A percentile compares a stretch with the other conserved stretches of the same genome.
Conservation (phyloP, 2,888 invertebrate species). For the Eucriotettix oculatus region DNA sequence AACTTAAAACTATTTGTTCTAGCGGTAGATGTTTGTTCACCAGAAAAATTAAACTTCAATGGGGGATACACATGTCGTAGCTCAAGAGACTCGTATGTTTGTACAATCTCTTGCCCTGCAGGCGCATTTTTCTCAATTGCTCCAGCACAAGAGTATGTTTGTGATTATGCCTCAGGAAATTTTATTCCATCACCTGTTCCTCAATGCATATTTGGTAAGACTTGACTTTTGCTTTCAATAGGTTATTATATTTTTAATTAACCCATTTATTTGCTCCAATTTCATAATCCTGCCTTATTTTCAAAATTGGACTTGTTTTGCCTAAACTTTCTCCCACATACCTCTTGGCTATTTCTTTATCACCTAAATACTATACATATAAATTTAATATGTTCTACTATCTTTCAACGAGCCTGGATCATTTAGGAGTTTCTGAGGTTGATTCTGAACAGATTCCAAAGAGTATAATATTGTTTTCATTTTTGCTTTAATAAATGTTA, state of each 20-base stretch:
- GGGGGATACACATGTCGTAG: constrained; percentile 59
- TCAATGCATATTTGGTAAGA: constrained; percentile 46
- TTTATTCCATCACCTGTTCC: constrained; percentile 56
- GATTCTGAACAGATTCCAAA: too few species aligned
- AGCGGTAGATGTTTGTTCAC: constrained; percentile 42
- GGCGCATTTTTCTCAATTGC: constrained; percentile 43
- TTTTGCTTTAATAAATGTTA: too few species aligned
- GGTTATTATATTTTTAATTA: neutral
- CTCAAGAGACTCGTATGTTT: constrained; percentile 39
- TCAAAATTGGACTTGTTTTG: too few species aligned
- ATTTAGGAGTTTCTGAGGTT: too few species aligned
- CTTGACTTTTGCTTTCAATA: neutral
- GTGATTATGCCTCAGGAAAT: constrained; percentile 43
- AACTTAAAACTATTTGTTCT: constrained; percentile 14
- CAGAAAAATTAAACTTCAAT: constrained; percentile 51
- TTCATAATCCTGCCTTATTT: too few species aligned
- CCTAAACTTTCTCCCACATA: too few species aligned
- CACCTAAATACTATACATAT: too few species aligned
- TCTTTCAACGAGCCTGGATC: too few species aligned
- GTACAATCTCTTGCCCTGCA: constrained; percentile 47
- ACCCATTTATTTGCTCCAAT: too few species aligned
- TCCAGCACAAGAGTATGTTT: constrained; percentile 44
- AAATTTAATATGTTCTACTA: too few species aligned
- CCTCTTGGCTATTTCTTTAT: too few species aligned
- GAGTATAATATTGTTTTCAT: too few species aligned